A percentile compares a stretch with the other conserved stretches of the same genome.
Evolutionary conservation across 1,140 invertebrate genomes (phyloP).

Genomic region (Lordiphosa mommai): DNA sequence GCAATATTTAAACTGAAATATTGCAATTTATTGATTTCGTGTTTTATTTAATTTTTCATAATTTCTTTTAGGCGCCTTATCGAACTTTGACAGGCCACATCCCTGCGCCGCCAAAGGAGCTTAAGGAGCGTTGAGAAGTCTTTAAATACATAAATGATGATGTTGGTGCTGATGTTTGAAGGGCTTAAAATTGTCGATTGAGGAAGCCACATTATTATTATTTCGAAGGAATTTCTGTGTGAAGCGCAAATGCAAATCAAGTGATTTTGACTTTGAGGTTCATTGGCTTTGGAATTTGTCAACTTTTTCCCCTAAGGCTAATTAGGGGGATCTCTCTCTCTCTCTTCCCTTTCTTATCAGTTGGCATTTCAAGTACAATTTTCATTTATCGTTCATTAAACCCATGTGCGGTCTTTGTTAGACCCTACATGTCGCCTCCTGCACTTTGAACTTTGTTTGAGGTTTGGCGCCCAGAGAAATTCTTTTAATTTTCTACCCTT

Average conservation of each 20-base stretch:
- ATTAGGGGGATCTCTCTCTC: background rate
- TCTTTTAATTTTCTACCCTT: slow-evolving; percentile 52
- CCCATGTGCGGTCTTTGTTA: slow-evolving; percentile 36
- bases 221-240: slow-evolving; percentile 23
- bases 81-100: slow-evolving; percentile 20
- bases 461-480: slow-evolving; percentile 31
- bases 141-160: slow-evolving; percentile 46
- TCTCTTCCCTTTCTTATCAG: slow-evolving; percentile 16
- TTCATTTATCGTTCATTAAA: slow-evolving; percentile 65
- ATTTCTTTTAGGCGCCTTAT: slow-evolving; percentile 34
- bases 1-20: slow-evolving; percentile 39
- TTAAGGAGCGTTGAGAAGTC: slow-evolving; percentile 17
- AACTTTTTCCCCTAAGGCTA: slow-evolving; percentile 14
- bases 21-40: slow-evolving; percentile 73
- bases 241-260: slow-evolving; percentile 13
- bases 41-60: slow-evolving; percentile 60
- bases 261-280: slow-evolving; percentile 33
- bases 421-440: slow-evolving; percentile 10
- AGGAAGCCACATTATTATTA: slow-evolving; percentile 34
- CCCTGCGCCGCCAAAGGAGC: background rate
- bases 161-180: slow-evolving; percentile 28
- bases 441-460: slow-evolving; percentile 55
- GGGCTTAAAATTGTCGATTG: slow-evolving; percentile 40
- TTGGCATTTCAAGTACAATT: slow-evolving; percentile 25
- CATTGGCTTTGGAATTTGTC: slow-evolving; percentile 45